These are phyloP conservation scores for Pampusana beccarii DNA, from an alignment of 2,113 vertebrate genomes.

Conservation along the genomic window DNA sequence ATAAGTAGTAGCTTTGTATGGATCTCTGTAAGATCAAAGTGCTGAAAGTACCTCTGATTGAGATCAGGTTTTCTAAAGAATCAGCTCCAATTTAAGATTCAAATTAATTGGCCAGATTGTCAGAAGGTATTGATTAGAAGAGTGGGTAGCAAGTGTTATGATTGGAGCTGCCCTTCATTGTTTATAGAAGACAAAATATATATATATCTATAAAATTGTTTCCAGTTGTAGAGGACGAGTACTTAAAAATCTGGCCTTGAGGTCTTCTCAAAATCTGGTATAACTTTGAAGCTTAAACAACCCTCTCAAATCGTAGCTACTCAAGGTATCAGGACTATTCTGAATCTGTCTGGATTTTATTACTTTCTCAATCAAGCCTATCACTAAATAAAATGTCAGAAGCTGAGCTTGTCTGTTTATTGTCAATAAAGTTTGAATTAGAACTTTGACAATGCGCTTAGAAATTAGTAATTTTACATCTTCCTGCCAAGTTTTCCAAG, in stretches of 20 bases:
- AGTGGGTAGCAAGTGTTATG: not conserved
- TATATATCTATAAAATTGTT: not conserved
- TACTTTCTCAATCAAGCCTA: not conserved
- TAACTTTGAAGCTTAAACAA: not conserved
- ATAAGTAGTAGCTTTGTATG: not conserved
- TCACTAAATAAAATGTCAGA: slow-evolving; percentile 19
- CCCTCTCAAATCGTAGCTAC: not conserved
- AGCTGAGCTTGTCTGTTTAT: not conserved
- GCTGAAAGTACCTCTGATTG: not conserved
- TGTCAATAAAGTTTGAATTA: not conserved
- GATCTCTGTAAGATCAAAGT: not conserved
- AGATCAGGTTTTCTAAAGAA: not conserved
- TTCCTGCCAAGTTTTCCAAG: not conserved
- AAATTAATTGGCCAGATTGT: not conserved
- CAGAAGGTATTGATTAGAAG: not conserved
- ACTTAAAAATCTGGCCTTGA: not conserved
- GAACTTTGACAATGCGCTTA: not conserved
- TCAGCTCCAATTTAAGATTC: not conserved
- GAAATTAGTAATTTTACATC: not conserved
- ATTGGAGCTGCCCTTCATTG: not conserved
- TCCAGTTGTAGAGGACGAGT: not conserved
- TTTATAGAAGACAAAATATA: not conserved
- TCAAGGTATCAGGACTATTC: not conserved
- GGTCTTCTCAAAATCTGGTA: not conserved
- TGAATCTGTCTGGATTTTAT: not conserved